phyloP scores from a whole-genome alignment of 1,140 invertebrate genomes.

The Neelides sp. region DNA sequence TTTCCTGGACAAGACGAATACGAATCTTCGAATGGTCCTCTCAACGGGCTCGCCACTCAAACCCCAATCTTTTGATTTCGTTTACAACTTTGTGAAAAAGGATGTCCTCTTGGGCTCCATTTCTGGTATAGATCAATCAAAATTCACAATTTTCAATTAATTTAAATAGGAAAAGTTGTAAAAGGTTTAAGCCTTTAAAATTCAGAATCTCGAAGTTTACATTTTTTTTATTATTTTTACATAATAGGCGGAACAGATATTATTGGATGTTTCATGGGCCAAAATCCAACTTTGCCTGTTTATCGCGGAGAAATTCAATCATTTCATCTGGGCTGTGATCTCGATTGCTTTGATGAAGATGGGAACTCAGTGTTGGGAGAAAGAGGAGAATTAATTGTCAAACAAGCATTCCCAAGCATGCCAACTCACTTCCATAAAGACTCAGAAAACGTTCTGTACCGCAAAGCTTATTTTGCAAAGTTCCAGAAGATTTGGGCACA shows the following conservation, averaged over 20 bases:
- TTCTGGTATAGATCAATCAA: conserved; percentile 35
- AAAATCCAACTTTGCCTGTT: conserved; percentile 42
- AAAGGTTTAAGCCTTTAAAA: neutral
- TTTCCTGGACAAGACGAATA: conserved; percentile 37
- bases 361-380: conserved; percentile 39
- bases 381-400: conserved; percentile 46
- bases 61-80: conserved; percentile 44
- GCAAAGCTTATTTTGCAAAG: conserved; percentile 44
- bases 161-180: neutral
- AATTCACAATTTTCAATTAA: neutral
- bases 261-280: conserved; percentile 47
- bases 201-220: neutral
- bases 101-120: conserved; percentile 46
- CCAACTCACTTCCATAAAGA: conserved; percentile 49
- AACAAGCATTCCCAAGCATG: conserved; percentile 48
- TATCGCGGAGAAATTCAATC: conserved; percentile 46
- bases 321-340: conserved; percentile 42
- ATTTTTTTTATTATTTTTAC: conserved; percentile 8
- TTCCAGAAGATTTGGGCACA: conserved; percentile 37
- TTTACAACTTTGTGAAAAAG: conserved; percentile 44
- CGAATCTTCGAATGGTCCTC: conserved; percentile 40
- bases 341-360: conserved; percentile 34
- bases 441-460: conserved; percentile 40
- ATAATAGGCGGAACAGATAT: conserved; percentile 46
- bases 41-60: conserved; percentile 48